Evolutionary conservation across 2,797 vertebrate species (phyloP).

Genomic region (Lycodopsis pacificus): DNA sequence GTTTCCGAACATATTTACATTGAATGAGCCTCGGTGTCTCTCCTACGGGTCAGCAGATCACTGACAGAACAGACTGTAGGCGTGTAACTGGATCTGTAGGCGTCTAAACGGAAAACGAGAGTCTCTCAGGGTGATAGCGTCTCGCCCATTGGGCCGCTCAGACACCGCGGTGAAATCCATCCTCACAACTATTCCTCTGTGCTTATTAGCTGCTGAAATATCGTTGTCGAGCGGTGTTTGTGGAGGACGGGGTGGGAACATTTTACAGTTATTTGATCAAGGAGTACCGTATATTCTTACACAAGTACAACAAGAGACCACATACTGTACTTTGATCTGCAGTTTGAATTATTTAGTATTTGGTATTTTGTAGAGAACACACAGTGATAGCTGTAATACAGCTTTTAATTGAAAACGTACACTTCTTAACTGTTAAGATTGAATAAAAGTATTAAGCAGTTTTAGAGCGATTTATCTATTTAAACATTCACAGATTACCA

Average conservation of each 20-base stretch:
- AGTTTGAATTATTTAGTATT: conserved; percentile 9
- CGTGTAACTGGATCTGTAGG: conserved; percentile 33
- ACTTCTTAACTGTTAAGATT: background rate
- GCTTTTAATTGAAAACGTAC: background rate
- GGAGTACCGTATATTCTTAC: background rate
- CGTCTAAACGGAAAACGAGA: conserved; percentile 36
- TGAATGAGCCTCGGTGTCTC: conserved; percentile 16
- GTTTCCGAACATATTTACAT: background rate
- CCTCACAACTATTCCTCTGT: conserved; percentile 36
- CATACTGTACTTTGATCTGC: background rate
- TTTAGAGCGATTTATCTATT: no score
- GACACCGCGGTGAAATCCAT: conserved; percentile 54
- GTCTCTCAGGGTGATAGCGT: conserved; percentile 41
- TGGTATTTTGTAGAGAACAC: background rate
- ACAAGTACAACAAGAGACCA: background rate
- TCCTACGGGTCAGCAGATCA: conserved; percentile 9
- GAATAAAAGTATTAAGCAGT: background rate
- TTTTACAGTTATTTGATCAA: conserved; percentile 1
- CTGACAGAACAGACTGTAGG: conserved; percentile 2
- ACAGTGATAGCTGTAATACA: background rate
- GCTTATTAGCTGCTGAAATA: conserved; percentile 36
- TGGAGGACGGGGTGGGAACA: conserved; percentile 1
- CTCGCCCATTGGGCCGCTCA: conserved; percentile 29
- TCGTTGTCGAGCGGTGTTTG: conserved; percentile 33
- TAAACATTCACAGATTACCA: no score